Evolutionary conservation across 2,797 vertebrate species (phyloP).

Genomic region (Nasua narica): DNA sequence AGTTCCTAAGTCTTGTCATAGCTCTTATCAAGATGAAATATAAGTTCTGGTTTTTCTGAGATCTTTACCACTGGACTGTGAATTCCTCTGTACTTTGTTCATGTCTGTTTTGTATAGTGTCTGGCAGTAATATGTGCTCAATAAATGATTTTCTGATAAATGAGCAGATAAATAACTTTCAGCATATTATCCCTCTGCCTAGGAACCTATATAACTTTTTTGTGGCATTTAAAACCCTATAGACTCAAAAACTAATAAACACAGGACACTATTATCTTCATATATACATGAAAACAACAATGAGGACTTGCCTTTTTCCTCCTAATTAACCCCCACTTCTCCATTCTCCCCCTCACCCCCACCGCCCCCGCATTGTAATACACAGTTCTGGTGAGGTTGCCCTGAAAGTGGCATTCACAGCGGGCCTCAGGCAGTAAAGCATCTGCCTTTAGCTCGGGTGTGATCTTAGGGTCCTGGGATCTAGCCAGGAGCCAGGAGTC

Average conservation of each 20-base stretch:
- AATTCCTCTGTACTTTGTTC: neutral
- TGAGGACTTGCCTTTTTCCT: neutral
- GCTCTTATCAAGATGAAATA: neutral
- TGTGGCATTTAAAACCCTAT: constrained; percentile 23
- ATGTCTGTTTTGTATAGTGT: neutral
- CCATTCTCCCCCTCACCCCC: too few species aligned
- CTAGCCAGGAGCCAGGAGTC: too few species aligned
- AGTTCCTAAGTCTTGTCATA: neutral
- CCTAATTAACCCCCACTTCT: neutral
- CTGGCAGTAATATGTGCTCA: neutral
- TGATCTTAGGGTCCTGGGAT: too few species aligned
- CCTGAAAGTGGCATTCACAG: neutral
- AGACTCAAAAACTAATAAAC: neutral
- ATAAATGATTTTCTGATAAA: constrained; percentile 33
- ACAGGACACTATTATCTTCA: neutral
- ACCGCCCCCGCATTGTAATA: neutral
- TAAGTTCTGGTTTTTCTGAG: constrained; percentile 16
- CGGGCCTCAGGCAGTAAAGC: neutral
- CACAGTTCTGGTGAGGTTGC: neutral
- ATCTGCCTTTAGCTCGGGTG: neutral
- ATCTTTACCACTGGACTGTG: neutral
- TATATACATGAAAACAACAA: neutral
- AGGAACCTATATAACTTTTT: constrained; percentile 1
- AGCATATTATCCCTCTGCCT: neutral
- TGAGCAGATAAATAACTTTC: neutral